These are phyloP conservation scores for Alcis repandata DNA, from an alignment of 2,888 invertebrate genomes.

Conservation along the genomic window DNA sequence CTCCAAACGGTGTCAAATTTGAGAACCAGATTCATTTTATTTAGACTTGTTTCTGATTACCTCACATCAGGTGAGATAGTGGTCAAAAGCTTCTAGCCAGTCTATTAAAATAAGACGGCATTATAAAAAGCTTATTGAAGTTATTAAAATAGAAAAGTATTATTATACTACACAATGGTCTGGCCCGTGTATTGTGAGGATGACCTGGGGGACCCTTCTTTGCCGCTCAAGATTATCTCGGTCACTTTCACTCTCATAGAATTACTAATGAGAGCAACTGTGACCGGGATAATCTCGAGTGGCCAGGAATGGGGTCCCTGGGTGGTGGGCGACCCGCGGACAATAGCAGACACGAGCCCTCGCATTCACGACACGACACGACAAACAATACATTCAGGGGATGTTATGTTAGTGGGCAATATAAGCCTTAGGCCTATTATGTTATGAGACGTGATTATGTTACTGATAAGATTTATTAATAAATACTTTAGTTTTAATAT, in stretches of 20 bases:
- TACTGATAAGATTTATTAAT: too few species aligned
- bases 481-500: too few species aligned
- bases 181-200: conserved; percentile 1
- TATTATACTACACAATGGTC: conserved; percentile 4
- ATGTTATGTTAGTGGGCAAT: not conserved
- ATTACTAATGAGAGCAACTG: too few species aligned
- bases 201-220: not conserved
- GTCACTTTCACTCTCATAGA: too few species aligned
- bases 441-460: not conserved
- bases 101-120: not conserved
- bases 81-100: too few species aligned
- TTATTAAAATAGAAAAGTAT: conserved; percentile 3
- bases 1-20: too few species aligned
- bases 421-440: not conserved
- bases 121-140: not conserved
- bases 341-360: conserved; percentile 1
- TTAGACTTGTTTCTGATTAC: too few species aligned
- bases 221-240: too few species aligned
- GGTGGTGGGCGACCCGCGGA: not conserved
- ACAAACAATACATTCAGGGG: not conserved
- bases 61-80: too few species aligned
- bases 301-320: too few species aligned
- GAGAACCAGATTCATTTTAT: too few species aligned
- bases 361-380: not conserved
- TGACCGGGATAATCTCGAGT: too few species aligned